These are phyloP conservation scores for Eurosta solidaginis DNA, from an alignment of 1,140 invertebrate species.

Conservation along the genomic window DNA sequence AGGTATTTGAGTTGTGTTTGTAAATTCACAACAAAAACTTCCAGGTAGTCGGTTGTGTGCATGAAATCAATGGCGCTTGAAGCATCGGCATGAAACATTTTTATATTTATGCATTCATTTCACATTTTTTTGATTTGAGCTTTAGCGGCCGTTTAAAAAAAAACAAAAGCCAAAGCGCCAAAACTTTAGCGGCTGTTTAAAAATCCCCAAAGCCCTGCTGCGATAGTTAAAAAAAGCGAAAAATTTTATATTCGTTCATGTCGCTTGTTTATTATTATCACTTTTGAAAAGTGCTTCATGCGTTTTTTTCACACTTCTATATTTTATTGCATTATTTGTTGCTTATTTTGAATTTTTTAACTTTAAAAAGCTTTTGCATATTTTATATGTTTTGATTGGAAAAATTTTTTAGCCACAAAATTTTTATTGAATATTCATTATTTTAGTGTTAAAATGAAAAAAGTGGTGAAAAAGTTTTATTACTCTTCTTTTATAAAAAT, in stretches of 20 bases:
- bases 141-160: too few species aligned
- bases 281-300: neutral
- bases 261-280: neutral
- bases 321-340: neutral
- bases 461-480: neutral
- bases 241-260: neutral
- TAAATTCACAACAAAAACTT: too few species aligned
- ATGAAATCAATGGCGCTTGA: neutral
- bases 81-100: neutral
- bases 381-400: neutral
- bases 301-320: neutral
- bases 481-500: neutral
- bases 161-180: neutral
- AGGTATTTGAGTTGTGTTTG: too few species aligned
- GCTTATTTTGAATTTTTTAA: neutral
- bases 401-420: neutral
- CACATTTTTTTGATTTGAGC: too few species aligned
- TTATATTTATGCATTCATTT: neutral
- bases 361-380: neutral
- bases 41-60: too few species aligned
- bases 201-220: neutral
- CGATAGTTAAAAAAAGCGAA: neutral
- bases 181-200: neutral
- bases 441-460: neutral
- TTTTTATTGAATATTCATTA: neutral